These are phyloP conservation scores for Austrolebias charrua DNA, from an alignment of 2,797 vertebrate species.

Conservation along the genomic window DNA sequence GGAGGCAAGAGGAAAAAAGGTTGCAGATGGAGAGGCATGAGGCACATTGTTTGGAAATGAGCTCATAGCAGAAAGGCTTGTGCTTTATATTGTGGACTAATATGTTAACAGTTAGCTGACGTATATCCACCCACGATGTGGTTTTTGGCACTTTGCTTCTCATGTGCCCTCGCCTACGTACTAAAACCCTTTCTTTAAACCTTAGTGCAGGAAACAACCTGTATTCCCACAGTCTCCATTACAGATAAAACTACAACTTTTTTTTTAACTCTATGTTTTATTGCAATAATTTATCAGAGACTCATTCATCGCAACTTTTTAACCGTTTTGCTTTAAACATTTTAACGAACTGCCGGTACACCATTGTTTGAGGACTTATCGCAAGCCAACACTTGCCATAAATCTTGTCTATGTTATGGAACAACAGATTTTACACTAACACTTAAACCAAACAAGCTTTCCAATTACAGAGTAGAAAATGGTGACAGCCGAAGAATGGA, in stretches of 20 bases:
- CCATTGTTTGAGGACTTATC: conserved; percentile 4
- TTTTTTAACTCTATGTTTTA: not conserved
- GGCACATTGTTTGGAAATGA: conserved; percentile 82
- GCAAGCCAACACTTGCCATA: conserved; percentile 29
- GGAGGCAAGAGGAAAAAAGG: conserved; percentile 66
- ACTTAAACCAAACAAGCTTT: conserved; percentile 33
- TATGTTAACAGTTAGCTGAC: conserved; percentile 81
- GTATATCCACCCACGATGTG: conserved; percentile 62
- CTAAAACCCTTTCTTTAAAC: conserved; percentile 41
- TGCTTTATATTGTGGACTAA: conserved; percentile 79
- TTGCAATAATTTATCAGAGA: not conserved
- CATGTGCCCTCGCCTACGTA: conserved; percentile 32
- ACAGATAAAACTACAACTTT: not conserved
- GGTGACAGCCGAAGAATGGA: conserved; percentile 1
- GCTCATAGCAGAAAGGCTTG: conserved; percentile 79
- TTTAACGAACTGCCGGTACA: conserved; percentile 5
- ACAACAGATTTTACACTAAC: conserved; percentile 38
- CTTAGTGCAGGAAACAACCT: conserved; percentile 37
- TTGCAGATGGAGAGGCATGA: conserved; percentile 84
- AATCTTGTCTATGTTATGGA: conserved; percentile 40
- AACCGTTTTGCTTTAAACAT: conserved; percentile 23
- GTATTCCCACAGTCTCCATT: not conserved
- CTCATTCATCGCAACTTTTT: not conserved
- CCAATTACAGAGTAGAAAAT: conserved; percentile 45
- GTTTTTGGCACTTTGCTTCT: conserved; percentile 48